A percentile compares a stretch with the other conserved stretches of the same genome.
phyloP scores from a whole-genome alignment of 2,797 vertebrate species.

The Scomberomorus guttatus region DNA sequence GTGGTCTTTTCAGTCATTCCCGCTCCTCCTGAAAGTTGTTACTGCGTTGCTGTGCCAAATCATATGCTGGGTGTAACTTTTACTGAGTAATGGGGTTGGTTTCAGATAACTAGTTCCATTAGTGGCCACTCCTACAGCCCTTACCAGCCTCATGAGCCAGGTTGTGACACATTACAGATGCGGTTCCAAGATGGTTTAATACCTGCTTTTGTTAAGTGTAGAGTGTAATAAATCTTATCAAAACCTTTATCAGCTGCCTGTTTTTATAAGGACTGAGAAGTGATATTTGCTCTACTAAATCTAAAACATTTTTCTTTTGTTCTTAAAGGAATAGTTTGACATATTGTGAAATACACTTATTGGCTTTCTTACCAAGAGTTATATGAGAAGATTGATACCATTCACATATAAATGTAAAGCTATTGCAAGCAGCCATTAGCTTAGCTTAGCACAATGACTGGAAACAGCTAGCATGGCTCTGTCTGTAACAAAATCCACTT shows the following conservation, averaged over 20 bases:
- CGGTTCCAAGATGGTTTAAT: conserved; percentile 11
- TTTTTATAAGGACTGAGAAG: neutral
- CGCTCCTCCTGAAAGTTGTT: conserved; percentile 26
- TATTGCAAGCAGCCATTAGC: neutral
- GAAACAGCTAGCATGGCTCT: neutral
- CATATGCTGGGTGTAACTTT: conserved; percentile 24
- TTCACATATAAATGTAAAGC: neutral
- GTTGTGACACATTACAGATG: neutral
- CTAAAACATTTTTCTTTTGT: neutral
- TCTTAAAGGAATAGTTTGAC: neutral
- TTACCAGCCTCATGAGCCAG: no score
- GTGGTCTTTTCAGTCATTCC: neutral
- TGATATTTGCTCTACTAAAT: neutral
- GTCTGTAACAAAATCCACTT: neutral
- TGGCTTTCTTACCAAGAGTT: neutral
- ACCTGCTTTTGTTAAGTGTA: conserved; percentile 11
- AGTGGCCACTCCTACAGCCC: no score
- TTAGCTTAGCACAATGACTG: neutral
- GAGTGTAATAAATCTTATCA: neutral
- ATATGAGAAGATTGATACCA: neutral
- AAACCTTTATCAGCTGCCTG: neutral
- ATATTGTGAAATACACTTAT: neutral
- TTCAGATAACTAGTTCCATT: conserved; percentile 17
- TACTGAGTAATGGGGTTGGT: neutral
- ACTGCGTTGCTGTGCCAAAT: conserved; percentile 8